These are phyloP conservation scores for Delphinus delphis DNA, from an alignment of 2,113 vertebrate species.

Conservation along the genomic window DNA sequence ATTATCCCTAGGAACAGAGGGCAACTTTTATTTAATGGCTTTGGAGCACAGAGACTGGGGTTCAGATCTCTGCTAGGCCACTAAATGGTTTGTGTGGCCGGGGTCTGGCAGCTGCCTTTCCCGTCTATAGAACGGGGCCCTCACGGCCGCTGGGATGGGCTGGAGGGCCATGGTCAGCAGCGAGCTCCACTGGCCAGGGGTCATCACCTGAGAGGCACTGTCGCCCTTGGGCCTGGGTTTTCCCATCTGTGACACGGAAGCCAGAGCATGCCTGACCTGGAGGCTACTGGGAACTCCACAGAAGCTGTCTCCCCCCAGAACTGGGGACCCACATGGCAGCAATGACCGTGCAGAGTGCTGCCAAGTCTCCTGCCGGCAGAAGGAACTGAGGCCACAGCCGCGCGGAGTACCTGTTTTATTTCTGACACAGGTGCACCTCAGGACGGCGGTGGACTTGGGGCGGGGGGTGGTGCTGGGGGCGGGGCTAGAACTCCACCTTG, in stretches of 20 bases:
- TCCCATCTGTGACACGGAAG: neutral
- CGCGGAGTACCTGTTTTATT: neutral
- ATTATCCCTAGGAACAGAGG: neutral
- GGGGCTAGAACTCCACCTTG: slow-evolving; percentile 93
- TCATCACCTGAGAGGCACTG: neutral
- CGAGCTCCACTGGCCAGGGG: accelerated
- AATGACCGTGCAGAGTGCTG: accelerated
- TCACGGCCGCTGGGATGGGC: accelerated
- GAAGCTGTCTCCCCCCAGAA: neutral
- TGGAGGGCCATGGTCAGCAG: neutral
- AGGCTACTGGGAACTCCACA: too few relatives aligned
- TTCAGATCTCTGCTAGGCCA: neutral
- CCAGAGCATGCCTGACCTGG: neutral
- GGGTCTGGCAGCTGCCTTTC: neutral
- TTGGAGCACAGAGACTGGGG: neutral
- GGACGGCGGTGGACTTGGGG: neutral
- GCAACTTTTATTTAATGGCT: neutral
- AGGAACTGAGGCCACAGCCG: neutral
- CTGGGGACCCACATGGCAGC: neutral
- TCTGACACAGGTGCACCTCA: neutral
- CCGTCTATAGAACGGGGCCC: accelerated
- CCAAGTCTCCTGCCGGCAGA: neutral
- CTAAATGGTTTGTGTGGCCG: neutral
- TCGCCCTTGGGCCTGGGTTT: too few relatives aligned
- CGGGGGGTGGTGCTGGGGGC: neutral